Evolutionary conservation across 2,113 vertebrate genomes (phyloP).

Genomic region (Ameiurus melas): DNA sequence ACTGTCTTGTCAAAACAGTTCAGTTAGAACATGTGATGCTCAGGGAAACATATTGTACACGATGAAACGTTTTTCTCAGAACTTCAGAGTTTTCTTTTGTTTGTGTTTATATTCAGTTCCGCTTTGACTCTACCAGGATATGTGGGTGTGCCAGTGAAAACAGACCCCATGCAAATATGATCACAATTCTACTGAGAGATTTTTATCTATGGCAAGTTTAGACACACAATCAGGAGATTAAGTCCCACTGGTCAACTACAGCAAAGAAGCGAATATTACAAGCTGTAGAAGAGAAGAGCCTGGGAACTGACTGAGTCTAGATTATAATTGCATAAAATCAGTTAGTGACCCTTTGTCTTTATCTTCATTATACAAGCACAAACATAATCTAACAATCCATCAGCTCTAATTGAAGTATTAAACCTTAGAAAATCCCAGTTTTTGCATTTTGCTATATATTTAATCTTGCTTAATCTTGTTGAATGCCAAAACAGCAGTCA

Average conservation of each 20-base stretch:
- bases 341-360: not conserved
- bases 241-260: not conserved
- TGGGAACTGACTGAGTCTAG: not conserved
- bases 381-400: not conserved
- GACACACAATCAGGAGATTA: not conserved
- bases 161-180: not conserved
- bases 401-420: not conserved
- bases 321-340: conserved; percentile 1
- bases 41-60: not conserved
- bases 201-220: not conserved
- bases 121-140: not conserved
- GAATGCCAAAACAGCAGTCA: not conserved
- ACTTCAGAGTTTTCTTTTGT: not conserved
- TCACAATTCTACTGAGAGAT: not conserved
- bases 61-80: not conserved
- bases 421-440: not conserved
- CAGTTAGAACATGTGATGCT: not conserved
- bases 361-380: not conserved
- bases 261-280: not conserved
- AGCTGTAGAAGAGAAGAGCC: not conserved
- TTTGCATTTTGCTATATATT: not conserved
- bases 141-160: not conserved
- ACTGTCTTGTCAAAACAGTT: not conserved
- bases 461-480: not conserved
- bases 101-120: not conserved